Conservation (phyloP, 2,888 invertebrate species). For the Argyresthia albistria region DNA sequence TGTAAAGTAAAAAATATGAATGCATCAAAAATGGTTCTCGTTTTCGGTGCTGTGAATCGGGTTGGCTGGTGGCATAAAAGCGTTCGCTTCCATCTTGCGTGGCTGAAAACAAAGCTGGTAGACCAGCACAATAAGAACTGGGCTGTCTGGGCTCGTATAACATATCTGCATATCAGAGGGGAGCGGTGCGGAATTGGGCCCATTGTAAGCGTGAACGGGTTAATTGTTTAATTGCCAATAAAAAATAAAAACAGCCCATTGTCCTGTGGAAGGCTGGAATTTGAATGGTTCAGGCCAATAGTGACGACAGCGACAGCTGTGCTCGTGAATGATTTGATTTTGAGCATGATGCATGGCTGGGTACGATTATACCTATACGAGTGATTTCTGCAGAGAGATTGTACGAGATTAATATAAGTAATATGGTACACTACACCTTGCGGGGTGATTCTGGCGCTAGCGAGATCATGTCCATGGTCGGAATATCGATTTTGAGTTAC, state of each 20-base stretch:
- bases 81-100: slow-evolving; percentile 31
- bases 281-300: not conserved
- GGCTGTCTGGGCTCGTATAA: slow-evolving; percentile 49
- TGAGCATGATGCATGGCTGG: not conserved
- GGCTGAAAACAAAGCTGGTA: slow-evolving; percentile 39
- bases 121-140: slow-evolving; percentile 37
- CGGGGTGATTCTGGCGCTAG: no score
- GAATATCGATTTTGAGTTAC: no score
- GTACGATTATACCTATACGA: not conserved
- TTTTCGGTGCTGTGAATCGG: slow-evolving; percentile 21
- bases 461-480: no score
- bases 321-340: not conserved
- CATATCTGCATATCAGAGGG: slow-evolving; percentile 36
- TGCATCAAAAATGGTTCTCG: slow-evolving; percentile 15
- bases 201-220: slow-evolving; percentile 53
- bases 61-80: slow-evolving; percentile 7
- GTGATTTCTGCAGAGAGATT: no score
- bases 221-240: slow-evolving; percentile 71
- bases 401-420: no score
- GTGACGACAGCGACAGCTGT: not conserved
- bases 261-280: not conserved
- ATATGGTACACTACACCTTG: no score
- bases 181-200: slow-evolving; percentile 30
- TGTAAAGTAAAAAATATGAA: not conserved
- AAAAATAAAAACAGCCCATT: slow-evolving; percentile 49